phyloP scores from a whole-genome alignment of 2,888 invertebrate species.

The Sphaerophoria taeniata region DNA sequence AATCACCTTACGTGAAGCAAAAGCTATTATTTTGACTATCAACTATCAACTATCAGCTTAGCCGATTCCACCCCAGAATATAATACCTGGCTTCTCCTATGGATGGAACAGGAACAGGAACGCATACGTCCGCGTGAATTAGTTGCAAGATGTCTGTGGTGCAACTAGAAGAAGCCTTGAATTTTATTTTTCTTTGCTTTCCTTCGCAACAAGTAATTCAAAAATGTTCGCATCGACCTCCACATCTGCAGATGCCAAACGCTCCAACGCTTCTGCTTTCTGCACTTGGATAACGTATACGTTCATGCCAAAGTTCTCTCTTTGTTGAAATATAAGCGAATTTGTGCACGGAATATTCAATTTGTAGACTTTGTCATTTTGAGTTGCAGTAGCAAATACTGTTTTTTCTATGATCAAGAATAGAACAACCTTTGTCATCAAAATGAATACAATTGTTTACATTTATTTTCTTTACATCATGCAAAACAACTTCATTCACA shows the following conservation, averaged over 20 bases:
- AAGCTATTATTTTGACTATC: too few relatives aligned
- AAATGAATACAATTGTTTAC: too few relatives aligned
- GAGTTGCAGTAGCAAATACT: background rate
- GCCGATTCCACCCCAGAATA: too few relatives aligned
- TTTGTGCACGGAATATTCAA: background rate
- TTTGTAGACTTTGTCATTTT: background rate
- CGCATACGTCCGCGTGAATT: slow-evolving; percentile 12
- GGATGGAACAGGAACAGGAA: slow-evolving; percentile 4
- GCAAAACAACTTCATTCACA: too few relatives aligned
- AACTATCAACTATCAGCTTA: too few relatives aligned
- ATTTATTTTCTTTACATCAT: too few relatives aligned
- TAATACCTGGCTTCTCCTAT: slow-evolving; percentile 12
- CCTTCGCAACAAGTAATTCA: slow-evolving; percentile 7
- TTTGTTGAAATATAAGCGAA: background rate
- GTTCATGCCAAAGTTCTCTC: background rate
- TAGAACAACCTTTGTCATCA: too few relatives aligned
- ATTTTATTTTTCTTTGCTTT: slow-evolving; percentile 5
- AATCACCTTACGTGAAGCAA: too few relatives aligned
- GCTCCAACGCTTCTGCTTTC: background rate
- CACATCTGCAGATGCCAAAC: background rate
- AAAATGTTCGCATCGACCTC: background rate
- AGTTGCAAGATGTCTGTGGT: slow-evolving; percentile 10
- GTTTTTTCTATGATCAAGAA: background rate
- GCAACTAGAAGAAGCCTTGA: background rate
- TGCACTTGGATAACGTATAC: background rate